Evolutionary conservation across 2,888 invertebrate genomes (phyloP), one percentile per base, ranked within the genome.

Genomic region (Matsumyia berberina): DNA sequence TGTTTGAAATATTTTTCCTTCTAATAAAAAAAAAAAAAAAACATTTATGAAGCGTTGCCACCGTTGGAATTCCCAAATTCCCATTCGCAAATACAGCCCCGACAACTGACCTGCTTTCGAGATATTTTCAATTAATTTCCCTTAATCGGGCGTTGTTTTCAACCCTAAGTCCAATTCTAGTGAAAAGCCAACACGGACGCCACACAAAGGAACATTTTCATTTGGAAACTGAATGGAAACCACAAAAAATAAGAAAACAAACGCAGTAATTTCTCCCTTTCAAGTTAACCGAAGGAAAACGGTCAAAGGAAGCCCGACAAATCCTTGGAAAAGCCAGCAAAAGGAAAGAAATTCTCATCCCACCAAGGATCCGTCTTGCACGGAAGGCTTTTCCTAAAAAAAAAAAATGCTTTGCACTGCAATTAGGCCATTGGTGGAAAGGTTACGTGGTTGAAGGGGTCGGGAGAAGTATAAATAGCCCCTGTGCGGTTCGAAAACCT

Each of bases 181-280:
- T 31, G 19, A 49, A 53, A 66, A 51, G 9, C 19, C 9, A 46
- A 46, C 44, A 37, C 15, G 17, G 6, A 3, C 11, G 53, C 46
- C 6, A 39, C 39, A 42, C 42, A 62, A 62, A 62, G 53, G 42
- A 62, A 62, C 31, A 73, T 73, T 73, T 64, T 55, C 62, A 73
- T 73, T 73, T 64, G 29, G 35, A 55, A 64, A 73, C 53, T 73
- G 53, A 73, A 62, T 42, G 33, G 51, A 17, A 12, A 29, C 37
- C 24, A 35, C 51, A 31, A 11, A n/a, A n/a, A 5, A 31, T 11
- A 15, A 15, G 12, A 19, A 31, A 12, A 35, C 12, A 39, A 60
- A 60, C 24, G 35, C 53, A 19, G 53, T 44, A 44, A 35, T 62
- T 62, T 58, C 35, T 44, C 15, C 2, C 53, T 55, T 73, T 73